Percentiles rank a stretch among this genome's conserved stretches.
Evolutionary conservation across 2,797 vertebrate species (phyloP).

Genomic region (Gallinago solitaria): DNA sequence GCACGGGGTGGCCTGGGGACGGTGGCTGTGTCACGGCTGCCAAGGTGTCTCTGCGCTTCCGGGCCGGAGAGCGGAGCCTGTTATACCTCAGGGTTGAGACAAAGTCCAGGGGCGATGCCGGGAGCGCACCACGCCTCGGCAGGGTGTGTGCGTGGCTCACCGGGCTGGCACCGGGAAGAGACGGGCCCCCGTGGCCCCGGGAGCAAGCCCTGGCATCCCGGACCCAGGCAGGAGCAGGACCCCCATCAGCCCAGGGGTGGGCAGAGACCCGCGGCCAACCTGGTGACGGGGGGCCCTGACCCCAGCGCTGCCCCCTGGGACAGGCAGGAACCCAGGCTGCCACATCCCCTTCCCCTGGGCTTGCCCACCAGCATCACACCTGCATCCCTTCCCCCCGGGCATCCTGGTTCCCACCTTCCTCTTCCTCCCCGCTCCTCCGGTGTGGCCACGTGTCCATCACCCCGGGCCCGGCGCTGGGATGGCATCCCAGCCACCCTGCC

Average conservation of each 20-base stretch:
- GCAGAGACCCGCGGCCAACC: accelerated
- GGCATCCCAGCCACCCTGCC: neutral
- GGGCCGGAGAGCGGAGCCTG: neutral
- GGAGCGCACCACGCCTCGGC: neutral
- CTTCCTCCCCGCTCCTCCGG: neutral
- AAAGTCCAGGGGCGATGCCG: slow-evolving; percentile 46
- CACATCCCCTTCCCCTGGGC: neutral
- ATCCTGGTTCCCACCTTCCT: neutral
- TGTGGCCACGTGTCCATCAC: accelerated
- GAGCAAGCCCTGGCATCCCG: neutral
- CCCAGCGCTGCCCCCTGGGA: neutral
- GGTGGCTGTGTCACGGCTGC: accelerated
- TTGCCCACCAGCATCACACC: accelerated
- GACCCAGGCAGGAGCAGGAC: neutral
- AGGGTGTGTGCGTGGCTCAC: neutral
- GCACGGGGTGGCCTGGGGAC: neutral
- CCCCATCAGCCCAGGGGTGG: too few species aligned
- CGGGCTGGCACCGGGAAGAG: neutral
- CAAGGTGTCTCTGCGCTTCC: neutral
- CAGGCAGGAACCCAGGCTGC: neutral
- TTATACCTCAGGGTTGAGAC: neutral
- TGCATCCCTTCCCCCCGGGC: neutral
- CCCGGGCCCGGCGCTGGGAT: accelerated
- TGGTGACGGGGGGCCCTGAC: too few species aligned
- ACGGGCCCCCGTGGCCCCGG: accelerated